Percentiles rank a stretch among this genome's conserved stretches.
Conservation (phyloP, 1,140 invertebrate genomes). For the Eupristina koningsbergeri region DNA sequence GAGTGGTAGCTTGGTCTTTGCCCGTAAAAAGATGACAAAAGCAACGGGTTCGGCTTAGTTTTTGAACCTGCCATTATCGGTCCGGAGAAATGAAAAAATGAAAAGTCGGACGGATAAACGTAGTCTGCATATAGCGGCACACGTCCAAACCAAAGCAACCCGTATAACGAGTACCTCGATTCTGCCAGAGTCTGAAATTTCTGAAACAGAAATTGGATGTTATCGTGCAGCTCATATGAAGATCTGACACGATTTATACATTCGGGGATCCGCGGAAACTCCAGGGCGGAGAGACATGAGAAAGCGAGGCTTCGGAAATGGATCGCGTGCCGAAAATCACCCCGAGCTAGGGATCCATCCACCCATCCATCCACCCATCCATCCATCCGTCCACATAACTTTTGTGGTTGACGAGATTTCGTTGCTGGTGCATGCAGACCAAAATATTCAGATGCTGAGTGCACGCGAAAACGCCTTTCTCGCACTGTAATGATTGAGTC, state of each 20-base stretch:
- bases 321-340: conserved; percentile 42
- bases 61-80: neutral
- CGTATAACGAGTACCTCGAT: conserved; percentile 1
- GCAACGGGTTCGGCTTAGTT: neutral
- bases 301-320: neutral
- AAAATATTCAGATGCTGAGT: conserved; percentile 16
- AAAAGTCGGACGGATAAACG: neutral
- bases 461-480: neutral
- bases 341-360: neutral
- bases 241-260: neutral
- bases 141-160: conserved; percentile 20
- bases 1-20: neutral
- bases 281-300: conserved; percentile 1
- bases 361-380: too few relatives aligned
- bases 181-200: neutral
- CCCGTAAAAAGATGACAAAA: neutral
- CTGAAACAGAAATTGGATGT: neutral
- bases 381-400: neutral
- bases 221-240: neutral
- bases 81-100: conserved; percentile 11
- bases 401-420: conserved; percentile 40
- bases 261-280: conserved; percentile 1
- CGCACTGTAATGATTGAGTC: neutral
- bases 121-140: neutral
- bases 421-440: neutral